Percentiles rank a stretch among this genome's conserved stretches.
phyloP scores from a whole-genome alignment of 1,140 invertebrate species.

The Drosophila lowei region DNA sequence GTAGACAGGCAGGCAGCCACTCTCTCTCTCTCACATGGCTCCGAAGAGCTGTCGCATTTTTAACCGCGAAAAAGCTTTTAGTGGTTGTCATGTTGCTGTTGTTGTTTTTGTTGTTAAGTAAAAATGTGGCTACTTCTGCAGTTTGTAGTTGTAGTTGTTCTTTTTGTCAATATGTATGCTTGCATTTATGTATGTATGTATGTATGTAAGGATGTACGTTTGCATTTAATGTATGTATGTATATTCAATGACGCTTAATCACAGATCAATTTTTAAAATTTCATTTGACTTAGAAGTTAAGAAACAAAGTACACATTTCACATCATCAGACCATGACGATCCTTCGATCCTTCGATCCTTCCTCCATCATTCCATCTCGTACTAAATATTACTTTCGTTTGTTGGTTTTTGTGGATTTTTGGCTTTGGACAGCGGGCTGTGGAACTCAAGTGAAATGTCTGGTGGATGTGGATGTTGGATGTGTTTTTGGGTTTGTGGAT shows the following conservation, averaged over 20 bases:
- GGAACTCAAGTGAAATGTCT: too few relatives aligned
- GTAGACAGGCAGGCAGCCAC: too few relatives aligned
- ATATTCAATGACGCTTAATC: conserved; percentile 81
- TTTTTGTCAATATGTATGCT: conserved; percentile 38
- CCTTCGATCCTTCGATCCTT: too few relatives aligned
- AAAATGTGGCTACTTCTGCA: conserved; percentile 35
- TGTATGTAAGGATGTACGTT: conserved; percentile 32
- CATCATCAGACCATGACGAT: conserved; percentile 10
- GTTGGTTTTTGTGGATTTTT: conserved; percentile 33
- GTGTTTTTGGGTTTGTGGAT: conserved; percentile 5
- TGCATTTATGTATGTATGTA: conserved; percentile 28
- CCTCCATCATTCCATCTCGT: too few relatives aligned
- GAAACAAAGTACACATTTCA: conserved; percentile 57
- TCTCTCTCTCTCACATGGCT: conserved; percentile 25
- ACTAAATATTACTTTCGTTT: conserved; percentile 47
- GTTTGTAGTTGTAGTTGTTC: conserved; percentile 29
- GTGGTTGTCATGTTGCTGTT: conserved; percentile 52
- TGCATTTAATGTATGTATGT: conserved; percentile 42
- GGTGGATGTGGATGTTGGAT: conserved; percentile 14
- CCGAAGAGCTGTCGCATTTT: conserved; percentile 20
- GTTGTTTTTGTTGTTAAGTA: conserved; percentile 52
- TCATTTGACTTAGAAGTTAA: conserved; percentile 81
- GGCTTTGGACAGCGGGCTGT: conserved; percentile 32
- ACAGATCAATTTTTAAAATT: conserved; percentile 81
- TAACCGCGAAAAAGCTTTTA: conserved; percentile 62